These are phyloP conservation scores for Calephelis perditalis DNA, from an alignment of 2,888 invertebrate genomes.

Conservation along the genomic window DNA sequence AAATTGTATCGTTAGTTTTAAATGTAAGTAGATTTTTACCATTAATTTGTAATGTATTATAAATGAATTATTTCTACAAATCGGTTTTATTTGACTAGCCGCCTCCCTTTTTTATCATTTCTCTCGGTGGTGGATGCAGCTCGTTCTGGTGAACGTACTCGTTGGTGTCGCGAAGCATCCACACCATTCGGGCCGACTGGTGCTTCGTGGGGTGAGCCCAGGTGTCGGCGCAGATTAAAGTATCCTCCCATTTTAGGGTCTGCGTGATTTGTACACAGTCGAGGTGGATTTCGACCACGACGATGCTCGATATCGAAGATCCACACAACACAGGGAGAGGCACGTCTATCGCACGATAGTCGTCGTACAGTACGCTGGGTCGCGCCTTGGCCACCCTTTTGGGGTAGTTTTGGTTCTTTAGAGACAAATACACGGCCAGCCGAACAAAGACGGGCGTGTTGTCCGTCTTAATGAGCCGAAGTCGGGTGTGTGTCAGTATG, in stretches of 20 bases:
- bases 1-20: neutral
- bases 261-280: slow-evolving; percentile 10
- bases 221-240: slow-evolving; percentile 10
- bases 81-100: slow-evolving; percentile 2
- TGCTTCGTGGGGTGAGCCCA: slow-evolving; percentile 12
- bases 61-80: slow-evolving; percentile 1
- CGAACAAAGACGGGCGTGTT: too few relatives aligned
- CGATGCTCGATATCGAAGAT: neutral
- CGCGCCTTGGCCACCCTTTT: too few relatives aligned
- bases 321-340: too few relatives aligned
- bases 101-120: neutral
- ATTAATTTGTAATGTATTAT: neutral
- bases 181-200: slow-evolving; percentile 8
- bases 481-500: too few relatives aligned
- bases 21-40: neutral
- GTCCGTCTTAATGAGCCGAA: too few relatives aligned
- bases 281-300: slow-evolving; percentile 1
- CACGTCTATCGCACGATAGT: too few relatives aligned
- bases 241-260: slow-evolving; percentile 10
- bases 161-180: slow-evolving; percentile 11
- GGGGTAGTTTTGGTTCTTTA: too few relatives aligned
- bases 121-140: neutral
- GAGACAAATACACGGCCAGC: too few relatives aligned
- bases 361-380: too few relatives aligned
- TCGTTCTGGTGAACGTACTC: slow-evolving; percentile 11